Base-by-base conservation (phyloP, 2,888 invertebrate genomes). In the Diarsia mendica region DNA sequence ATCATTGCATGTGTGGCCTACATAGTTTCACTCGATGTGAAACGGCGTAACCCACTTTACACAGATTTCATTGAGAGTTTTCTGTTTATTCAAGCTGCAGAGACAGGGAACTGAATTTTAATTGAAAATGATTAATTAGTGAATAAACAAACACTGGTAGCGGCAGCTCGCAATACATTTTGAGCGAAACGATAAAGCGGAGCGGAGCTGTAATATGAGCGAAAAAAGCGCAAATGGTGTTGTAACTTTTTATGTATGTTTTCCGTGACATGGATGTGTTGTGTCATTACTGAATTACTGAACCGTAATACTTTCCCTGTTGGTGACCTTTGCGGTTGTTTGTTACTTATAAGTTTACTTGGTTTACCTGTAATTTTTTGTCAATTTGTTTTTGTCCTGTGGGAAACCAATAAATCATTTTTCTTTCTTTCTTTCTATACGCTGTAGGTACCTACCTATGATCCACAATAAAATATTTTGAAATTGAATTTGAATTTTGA, bases 41-140 rank as follows among this genome's bases (percentile, higher is more conserved):
- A 61, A 61, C 18, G 4, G 23, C 3, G n/a, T 51, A 39, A 60
- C 48, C 46, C 28, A 66, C 46, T 60, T 83, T 3, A 55, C 13
- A 46, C 20, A 49, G 20, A 65, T 55, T 69, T 71, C 60, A 74
- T 84, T 84, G n/a, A 61, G 44, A 55, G 8, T 33, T 60, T 53
- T 33, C 10, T 73, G 70, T 82, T 80, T 71, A 71, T 67, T 64
- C 23, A 23, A 49, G 51, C n/a, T 44, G 23, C 10, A 5, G 13
- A 55, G 33, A 64, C 20, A 69, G 20, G 66, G 10, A 72, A 79
- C 61, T 60, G 44, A 60, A 67, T 73, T 84, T 67, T 71, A 64
- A 84, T 80, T 39, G 80, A 74, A 67, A 55, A 84, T 74, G 46
- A 84, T 80, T 74, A 80, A 82, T 84, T 79, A 65, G 39, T 51